phyloP scores from a whole-genome alignment of 2,113 vertebrate genomes.

The Chrysemys picta region DNA sequence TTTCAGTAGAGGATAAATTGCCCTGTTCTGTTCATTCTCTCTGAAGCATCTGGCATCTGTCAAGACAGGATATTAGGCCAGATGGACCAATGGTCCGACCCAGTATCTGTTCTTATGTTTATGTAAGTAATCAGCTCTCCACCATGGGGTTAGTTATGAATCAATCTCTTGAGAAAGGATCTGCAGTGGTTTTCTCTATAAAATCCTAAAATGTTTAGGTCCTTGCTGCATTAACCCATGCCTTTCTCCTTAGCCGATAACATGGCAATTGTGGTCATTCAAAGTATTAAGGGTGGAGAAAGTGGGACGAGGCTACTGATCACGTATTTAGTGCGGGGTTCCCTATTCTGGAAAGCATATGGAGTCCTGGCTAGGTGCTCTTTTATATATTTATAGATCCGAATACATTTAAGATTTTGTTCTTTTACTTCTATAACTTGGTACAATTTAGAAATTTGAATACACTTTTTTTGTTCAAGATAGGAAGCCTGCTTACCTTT shows the following conservation, averaged over 20 bases:
- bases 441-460: background rate
- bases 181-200: background rate
- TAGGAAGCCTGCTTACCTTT: background rate
- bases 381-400: background rate
- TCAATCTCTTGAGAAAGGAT: background rate
- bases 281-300: background rate
- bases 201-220: background rate
- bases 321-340: background rate
- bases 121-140: background rate
- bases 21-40: background rate
- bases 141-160: background rate
- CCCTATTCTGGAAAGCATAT: background rate
- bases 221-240: background rate
- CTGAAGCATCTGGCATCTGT: background rate
- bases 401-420: background rate
- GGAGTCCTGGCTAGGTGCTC: background rate
- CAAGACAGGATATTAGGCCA: background rate
- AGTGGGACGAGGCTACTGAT: background rate
- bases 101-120: background rate
- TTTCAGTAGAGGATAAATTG: background rate
- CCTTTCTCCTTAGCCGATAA: background rate
- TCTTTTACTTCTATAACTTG: accelerated
- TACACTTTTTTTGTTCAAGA: background rate
- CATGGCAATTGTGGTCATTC: background rate
- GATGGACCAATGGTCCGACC: background rate